Evolutionary conservation across 2,888 invertebrate genomes (phyloP).

Genomic region (Liposcelis brunnea): DNA sequence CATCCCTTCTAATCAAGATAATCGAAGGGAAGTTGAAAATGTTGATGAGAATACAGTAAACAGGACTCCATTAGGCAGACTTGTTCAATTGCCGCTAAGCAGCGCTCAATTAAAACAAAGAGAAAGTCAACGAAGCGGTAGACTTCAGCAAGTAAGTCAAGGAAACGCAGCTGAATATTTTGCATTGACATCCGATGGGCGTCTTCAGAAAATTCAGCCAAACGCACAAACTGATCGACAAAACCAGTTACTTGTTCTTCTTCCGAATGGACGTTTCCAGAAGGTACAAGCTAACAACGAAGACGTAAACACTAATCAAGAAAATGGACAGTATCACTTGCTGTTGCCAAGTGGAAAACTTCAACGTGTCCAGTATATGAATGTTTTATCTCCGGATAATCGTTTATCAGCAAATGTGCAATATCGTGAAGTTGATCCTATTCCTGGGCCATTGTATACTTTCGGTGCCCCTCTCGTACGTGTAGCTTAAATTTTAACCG

Average conservation of each 20-base stretch:
- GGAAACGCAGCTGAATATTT: not conserved
- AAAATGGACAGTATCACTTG: slow-evolving; percentile 5
- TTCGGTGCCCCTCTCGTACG: slow-evolving; percentile 8
- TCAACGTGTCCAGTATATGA: slow-evolving; percentile 7
- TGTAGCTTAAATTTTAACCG: slow-evolving; percentile 1
- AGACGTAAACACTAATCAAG: not conserved
- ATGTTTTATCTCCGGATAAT: not conserved
- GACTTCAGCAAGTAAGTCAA: not conserved
- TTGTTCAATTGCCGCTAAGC: slow-evolving; percentile 5
- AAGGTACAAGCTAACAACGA: not conserved
- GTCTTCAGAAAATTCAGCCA: slow-evolving; percentile 1
- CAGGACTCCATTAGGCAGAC: not conserved
- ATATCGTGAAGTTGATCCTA: slow-evolving; percentile 6
- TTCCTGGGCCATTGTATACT: slow-evolving; percentile 10
- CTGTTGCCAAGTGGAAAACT: slow-evolving; percentile 1
- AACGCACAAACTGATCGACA: no score
- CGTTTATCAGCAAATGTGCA: slow-evolving; percentile 1
- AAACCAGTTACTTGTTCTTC: not conserved
- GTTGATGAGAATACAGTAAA: not conserved
- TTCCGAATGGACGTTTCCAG: not conserved
- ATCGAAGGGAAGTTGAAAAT: not conserved
- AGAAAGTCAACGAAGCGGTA: not conserved
- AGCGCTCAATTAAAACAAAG: not conserved
- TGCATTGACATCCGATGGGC: not conserved
- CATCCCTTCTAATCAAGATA: not conserved